These are phyloP conservation scores for Corapipo altera DNA, from an alignment of 2,113 vertebrate species.

Conservation along the genomic window DNA sequence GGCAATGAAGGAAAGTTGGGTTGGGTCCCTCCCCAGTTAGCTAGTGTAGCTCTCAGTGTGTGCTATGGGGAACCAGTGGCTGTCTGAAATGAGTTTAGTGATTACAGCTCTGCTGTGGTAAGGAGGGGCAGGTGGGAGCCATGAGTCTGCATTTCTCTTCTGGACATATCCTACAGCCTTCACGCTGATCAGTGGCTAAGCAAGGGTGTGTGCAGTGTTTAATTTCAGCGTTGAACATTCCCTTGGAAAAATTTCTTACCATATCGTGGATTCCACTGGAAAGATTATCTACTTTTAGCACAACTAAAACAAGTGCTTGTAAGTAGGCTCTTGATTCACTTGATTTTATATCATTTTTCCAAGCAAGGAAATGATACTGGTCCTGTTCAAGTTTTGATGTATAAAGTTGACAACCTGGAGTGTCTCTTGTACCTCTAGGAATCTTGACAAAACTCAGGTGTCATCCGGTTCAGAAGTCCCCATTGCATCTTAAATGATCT, in stretches of 20 bases:
- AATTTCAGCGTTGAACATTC: not conserved
- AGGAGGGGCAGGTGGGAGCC: not conserved
- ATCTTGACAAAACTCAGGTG: not conserved
- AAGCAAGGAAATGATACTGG: not conserved
- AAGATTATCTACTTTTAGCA: not conserved
- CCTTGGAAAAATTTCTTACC: not conserved
- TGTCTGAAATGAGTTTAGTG: accelerated
- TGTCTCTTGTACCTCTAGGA: not conserved
- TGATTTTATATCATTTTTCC: not conserved
- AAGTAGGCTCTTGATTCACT: not conserved
- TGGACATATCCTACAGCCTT: not conserved
- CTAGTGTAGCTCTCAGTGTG: not conserved
- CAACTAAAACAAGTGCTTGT: not conserved
- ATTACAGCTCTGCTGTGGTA: not conserved
- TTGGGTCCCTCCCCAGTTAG: not conserved
- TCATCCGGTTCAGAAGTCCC: not conserved
- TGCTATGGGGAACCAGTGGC: accelerated
- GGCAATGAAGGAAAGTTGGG: not conserved
- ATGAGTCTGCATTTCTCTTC: not conserved
- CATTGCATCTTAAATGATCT: not conserved
- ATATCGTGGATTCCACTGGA: not conserved
- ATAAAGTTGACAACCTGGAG: not conserved
- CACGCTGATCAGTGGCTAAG: accelerated
- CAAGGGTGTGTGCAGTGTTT: not conserved
- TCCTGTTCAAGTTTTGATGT: not conserved